Evolutionary conservation across 2,113 vertebrate species (phyloP).

Genomic region (Pedetes capensis): DNA sequence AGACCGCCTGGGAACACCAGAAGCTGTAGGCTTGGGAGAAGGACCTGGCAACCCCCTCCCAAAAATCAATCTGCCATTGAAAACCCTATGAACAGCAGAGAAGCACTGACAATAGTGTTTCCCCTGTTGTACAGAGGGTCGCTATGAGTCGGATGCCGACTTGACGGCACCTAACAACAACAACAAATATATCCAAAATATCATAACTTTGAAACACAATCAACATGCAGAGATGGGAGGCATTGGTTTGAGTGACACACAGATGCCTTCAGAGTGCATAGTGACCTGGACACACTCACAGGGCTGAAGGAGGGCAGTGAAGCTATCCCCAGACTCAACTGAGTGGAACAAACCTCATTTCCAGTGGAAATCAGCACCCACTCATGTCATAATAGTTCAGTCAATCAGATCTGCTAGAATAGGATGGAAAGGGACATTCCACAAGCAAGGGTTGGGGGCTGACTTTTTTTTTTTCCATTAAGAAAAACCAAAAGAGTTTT

Average conservation of each 20-base stretch:
- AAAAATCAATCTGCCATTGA: no score
- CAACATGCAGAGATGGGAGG: no score
- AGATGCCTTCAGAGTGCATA: background rate
- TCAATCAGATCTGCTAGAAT: background rate
- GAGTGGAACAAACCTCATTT: background rate
- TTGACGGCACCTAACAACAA: no score
- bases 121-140: no score
- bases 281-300: background rate
- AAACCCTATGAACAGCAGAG: no score
- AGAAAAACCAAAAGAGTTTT: background rate
- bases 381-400: background rate
- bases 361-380: background rate
- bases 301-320: background rate
- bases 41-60: no score
- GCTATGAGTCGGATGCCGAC: no score
- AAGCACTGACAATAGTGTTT: no score
- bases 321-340: background rate
- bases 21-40: no score
- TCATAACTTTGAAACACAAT: no score
- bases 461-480: background rate
- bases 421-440: background rate
- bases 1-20: no score
- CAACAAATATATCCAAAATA: no score
- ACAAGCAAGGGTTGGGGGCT: background rate
- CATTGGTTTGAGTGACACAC: fast-evolving